Conservation (phyloP, 2,888 invertebrate genomes). For the Cryptus armator region DNA sequence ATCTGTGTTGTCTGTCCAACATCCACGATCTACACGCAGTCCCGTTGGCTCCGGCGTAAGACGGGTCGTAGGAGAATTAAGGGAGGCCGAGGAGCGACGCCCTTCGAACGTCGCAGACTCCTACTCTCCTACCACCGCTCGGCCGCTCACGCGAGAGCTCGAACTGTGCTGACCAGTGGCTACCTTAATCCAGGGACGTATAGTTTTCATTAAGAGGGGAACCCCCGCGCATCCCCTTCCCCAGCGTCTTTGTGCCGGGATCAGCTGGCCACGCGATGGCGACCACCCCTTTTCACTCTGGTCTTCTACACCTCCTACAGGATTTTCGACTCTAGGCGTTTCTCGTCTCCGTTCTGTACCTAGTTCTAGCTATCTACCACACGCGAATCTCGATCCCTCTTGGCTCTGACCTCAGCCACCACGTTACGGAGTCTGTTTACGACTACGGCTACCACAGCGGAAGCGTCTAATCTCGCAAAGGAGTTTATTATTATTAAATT, state of each 20-base stretch:
- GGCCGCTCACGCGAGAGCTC: conserved; percentile 46
- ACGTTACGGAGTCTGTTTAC: conserved; percentile 62
- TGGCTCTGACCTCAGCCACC: conserved; percentile 35
- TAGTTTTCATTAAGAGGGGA: conserved; percentile 84
- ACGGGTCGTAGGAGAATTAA: conserved; percentile 67
- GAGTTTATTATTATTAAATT: conserved; percentile 13
- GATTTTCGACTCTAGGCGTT: conserved; percentile 52
- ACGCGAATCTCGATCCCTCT: conserved; percentile 42
- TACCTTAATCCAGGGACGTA: conserved; percentile 84
- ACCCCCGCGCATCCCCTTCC: conserved; percentile 67
- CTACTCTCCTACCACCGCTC: conserved; percentile 21
- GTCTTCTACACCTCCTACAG: conserved; percentile 26
- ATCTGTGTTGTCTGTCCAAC: conserved; percentile 23
- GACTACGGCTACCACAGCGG: conserved; percentile 5
- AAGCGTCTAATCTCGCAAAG: conserved; percentile 11
- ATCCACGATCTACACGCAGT: conserved; percentile 1
- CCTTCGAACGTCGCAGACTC: conserved; percentile 59
- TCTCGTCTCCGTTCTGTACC: background rate
- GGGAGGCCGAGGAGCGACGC: conserved; percentile 50
- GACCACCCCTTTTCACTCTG: conserved; percentile 49
- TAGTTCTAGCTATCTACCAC: conserved; percentile 23
- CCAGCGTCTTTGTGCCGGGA: conserved; percentile 82
- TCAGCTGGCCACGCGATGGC: conserved; percentile 77
- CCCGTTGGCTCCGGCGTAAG: conserved; percentile 58
- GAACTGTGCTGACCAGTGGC: conserved; percentile 80